A percentile compares a stretch with the other conserved stretches of the same genome.
phyloP scores from a whole-genome alignment of 1,140 invertebrate genomes.

The Anastrepha obliqua region DNA sequence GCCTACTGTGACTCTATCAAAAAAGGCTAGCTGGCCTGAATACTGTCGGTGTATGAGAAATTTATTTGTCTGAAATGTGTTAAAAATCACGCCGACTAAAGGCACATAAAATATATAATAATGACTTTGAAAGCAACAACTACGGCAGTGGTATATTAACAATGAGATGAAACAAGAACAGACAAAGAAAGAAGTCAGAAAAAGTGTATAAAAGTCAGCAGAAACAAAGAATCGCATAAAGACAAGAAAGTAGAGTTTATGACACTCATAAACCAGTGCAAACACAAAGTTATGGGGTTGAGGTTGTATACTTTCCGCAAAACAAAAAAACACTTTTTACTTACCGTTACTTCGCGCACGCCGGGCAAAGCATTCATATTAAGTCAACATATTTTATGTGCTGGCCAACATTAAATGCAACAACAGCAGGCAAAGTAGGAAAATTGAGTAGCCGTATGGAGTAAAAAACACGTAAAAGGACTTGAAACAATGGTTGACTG shows the following conservation, averaged over 20 bases:
- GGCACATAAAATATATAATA: neutral
- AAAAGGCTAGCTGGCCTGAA: neutral
- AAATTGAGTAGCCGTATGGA: neutral
- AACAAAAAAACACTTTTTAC: neutral
- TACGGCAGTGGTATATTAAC: neutral
- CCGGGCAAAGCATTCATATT: neutral
- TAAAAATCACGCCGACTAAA: slow-evolving; percentile 30
- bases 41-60: neutral
- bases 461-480: too few relatives aligned
- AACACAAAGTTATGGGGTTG: neutral
- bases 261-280: slow-evolving; percentile 22
- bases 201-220: neutral
- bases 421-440: neutral
- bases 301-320: neutral
- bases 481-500: neutral
- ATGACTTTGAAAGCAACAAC: slow-evolving; percentile 13
- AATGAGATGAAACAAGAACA: neutral
- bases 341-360: neutral
- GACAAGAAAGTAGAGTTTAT: slow-evolving; percentile 37
- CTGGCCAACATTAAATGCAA: neutral
- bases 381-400: neutral
- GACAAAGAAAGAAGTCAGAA: neutral
- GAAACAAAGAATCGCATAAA: neutral
- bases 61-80: slow-evolving; percentile 48
- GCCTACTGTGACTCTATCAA: neutral